Percentiles rank a stretch among this genome's conserved stretches.
Evolutionary conservation across 1,140 invertebrate genomes (phyloP).

Genomic region (Caenorhabditis inopinata): DNA sequence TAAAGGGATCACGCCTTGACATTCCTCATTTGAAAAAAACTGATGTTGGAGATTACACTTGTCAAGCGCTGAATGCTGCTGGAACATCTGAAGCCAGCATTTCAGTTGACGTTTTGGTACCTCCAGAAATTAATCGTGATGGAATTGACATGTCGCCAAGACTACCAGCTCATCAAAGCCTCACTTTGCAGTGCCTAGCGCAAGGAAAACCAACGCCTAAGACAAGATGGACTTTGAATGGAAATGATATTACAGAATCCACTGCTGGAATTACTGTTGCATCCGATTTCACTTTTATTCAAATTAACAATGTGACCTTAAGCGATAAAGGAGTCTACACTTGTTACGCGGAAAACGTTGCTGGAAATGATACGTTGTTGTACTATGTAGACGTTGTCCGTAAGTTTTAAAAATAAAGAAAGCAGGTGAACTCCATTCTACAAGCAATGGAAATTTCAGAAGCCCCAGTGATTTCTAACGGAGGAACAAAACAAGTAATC

Average conservation of each 20-base stretch:
- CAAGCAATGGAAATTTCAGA: conserved; percentile 43
- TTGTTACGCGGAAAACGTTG: conserved; percentile 56
- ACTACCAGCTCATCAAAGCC: conserved; percentile 55
- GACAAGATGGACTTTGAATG: conserved; percentile 56
- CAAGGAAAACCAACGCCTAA: conserved; percentile 58
- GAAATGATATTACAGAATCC: conserved; percentile 45
- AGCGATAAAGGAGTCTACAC: conserved; percentile 59
- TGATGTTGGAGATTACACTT: conserved; percentile 58
- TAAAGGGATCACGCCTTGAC: conserved; percentile 54
- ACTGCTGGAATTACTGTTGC: conserved; percentile 44
- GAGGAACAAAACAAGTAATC: conserved; percentile 58
- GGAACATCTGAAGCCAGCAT: conserved; percentile 54
- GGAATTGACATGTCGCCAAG: conserved; percentile 56
- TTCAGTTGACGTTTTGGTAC: conserved; percentile 60
- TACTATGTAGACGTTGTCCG: conserved; percentile 61
- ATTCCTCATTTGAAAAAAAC: conserved; percentile 52
- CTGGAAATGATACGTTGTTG: conserved; percentile 55
- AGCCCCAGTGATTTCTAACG: conserved; percentile 57
- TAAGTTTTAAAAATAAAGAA: conserved; percentile 43
- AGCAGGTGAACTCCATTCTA: not conserved
- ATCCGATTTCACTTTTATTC: conserved; percentile 48
- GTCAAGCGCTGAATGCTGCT: conserved; percentile 58
- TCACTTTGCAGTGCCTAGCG: conserved; percentile 59
- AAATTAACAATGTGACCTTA: conserved; percentile 60
- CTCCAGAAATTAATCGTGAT: conserved; percentile 59